Conservation (phyloP, 2,113 vertebrate species). For the Romanogobio albipinnatus region DNA sequence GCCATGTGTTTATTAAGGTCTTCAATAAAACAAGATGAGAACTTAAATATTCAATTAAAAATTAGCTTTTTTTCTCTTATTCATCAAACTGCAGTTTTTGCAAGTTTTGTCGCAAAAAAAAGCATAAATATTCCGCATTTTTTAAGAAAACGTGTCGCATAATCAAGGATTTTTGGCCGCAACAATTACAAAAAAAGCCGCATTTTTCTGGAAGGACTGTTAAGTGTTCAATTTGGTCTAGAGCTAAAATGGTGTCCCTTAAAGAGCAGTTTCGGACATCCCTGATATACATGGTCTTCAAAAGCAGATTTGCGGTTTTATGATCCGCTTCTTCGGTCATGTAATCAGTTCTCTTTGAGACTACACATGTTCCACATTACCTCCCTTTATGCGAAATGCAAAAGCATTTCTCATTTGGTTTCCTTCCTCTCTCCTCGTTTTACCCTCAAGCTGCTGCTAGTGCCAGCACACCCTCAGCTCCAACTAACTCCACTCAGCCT, state of each 20-base stretch:
- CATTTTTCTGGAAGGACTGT: no score
- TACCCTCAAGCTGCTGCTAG: conserved; percentile 80
- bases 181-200: no score
- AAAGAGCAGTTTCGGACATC: background rate
- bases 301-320: background rate
- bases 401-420: background rate
- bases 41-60: no score
- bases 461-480: conserved; percentile 71
- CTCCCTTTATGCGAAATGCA: background rate
- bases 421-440: conserved; percentile 22
- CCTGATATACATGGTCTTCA: background rate
- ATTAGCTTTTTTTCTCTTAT: no score
- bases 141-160: no score
- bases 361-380: background rate
- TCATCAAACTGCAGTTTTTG: no score
- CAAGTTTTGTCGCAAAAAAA: no score
- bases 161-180: no score
- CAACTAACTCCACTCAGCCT: conserved; percentile 72
- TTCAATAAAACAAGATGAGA: no score
- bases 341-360: background rate
- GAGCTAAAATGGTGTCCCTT: background rate
- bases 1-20: no score
- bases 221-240: background rate
- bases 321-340: background rate
- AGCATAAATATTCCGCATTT: no score